Percentiles rank a stretch among this genome's conserved stretches.
Evolutionary conservation across 2,797 vertebrate genomes (phyloP).

Genomic region (Pipistrellus nathusii): DNA sequence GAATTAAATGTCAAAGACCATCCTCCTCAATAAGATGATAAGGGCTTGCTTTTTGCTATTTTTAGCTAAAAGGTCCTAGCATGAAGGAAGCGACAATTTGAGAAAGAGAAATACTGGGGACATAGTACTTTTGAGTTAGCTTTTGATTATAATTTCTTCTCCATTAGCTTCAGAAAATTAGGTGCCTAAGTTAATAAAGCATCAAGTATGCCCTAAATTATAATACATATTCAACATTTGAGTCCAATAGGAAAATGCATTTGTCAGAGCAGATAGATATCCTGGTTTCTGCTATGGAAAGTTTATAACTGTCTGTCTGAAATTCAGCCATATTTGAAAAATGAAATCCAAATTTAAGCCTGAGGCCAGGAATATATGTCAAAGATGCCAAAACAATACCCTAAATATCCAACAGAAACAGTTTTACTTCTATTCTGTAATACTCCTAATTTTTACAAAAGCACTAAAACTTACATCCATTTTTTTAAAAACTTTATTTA

Average conservation of each 20-base stretch:
- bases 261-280: conserved; percentile 46
- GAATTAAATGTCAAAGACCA: conserved; percentile 44
- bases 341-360: conserved; percentile 38
- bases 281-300: conserved; percentile 25
- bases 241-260: conserved; percentile 50
- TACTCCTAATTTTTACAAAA: conserved; percentile 23
- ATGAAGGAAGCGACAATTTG: conserved; percentile 35
- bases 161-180: conserved; percentile 53
- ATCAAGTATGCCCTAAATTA: conserved; percentile 35
- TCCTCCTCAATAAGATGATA: conserved; percentile 46
- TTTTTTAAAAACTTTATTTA: neutral
- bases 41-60: conserved; percentile 5
- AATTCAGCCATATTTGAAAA: conserved; percentile 38
- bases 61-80: neutral
- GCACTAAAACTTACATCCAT: conserved; percentile 29
- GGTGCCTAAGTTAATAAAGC: conserved; percentile 53
- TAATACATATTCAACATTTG: conserved; percentile 56
- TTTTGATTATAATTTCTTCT: conserved; percentile 56
- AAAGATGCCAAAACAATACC: neutral
- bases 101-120: conserved; percentile 48
- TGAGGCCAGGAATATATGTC: conserved; percentile 27
- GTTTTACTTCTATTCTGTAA: conserved; percentile 1
- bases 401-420: neutral
- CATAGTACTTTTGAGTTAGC: neutral
- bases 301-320: neutral